A percentile compares a stretch with the other conserved stretches of the same genome.
phyloP scores from a whole-genome alignment of 2,113 vertebrate genomes.

The Antechinus stuartii region DNA sequence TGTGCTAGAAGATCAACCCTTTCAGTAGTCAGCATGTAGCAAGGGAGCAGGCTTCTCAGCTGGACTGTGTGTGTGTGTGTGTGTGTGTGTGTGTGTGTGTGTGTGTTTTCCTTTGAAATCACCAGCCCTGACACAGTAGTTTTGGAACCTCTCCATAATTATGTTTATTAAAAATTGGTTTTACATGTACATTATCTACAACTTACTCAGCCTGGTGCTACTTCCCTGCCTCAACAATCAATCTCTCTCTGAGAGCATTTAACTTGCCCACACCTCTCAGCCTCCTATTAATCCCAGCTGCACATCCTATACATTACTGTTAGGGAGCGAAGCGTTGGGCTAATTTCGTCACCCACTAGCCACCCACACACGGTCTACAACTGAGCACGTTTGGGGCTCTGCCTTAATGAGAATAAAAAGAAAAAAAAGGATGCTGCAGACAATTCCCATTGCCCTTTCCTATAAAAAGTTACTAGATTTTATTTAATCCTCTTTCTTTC shows the following conservation, averaged over 20 bases:
- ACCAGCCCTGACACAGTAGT: slow-evolving; percentile 65
- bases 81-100: slow-evolving; percentile 61
- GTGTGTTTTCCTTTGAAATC: slow-evolving; percentile 76
- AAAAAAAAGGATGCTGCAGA: slow-evolving; percentile 74
- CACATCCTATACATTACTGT: slow-evolving; percentile 79
- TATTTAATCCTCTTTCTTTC: slow-evolving; percentile 70
- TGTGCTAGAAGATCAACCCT: slow-evolving; percentile 73
- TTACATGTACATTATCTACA: slow-evolving; percentile 80
- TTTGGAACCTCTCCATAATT: slow-evolving; percentile 64
- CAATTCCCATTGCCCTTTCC: slow-evolving; percentile 74
- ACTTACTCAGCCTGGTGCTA: slow-evolving; percentile 81
- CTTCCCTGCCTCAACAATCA: slow-evolving; percentile 78
- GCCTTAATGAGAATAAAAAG: slow-evolving; percentile 80
- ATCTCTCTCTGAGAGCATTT: slow-evolving; percentile 75
- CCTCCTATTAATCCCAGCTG: slow-evolving; percentile 75
- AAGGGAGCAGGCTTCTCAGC: slow-evolving; percentile 68
- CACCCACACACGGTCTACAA: slow-evolving; percentile 81
- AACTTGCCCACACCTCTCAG: slow-evolving; percentile 77
- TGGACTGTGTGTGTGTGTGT: slow-evolving; percentile 50
- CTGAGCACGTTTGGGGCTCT: slow-evolving; percentile 78
- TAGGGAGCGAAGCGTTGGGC: slow-evolving; percentile 74
- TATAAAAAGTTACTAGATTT: slow-evolving; percentile 78
- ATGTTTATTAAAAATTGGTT: slow-evolving; percentile 71
- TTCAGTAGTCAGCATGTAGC: slow-evolving; percentile 77
- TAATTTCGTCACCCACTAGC: slow-evolving; percentile 80